Evolutionary conservation across 2,797 vertebrate species (phyloP).

Genomic region (Perodicticus potto): DNA sequence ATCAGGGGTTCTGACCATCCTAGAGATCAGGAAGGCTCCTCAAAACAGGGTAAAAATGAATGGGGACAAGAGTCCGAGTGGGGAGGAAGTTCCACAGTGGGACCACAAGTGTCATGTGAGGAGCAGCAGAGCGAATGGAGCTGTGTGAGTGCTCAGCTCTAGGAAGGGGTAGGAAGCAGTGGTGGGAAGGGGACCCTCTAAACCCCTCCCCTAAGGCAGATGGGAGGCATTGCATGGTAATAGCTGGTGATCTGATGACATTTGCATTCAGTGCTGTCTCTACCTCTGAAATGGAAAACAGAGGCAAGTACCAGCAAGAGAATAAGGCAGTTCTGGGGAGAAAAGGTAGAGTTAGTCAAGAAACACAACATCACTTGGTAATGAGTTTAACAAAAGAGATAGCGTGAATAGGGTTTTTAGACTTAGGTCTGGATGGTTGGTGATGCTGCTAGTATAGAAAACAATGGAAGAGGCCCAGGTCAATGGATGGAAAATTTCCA

Average conservation of each 20-base stretch:
- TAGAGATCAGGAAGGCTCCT: neutral
- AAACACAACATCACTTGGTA: neutral
- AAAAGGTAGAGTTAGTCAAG: neutral
- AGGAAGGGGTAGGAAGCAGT: neutral
- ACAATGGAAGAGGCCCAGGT: neutral
- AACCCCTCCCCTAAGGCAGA: no score
- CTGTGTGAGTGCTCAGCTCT: neutral
- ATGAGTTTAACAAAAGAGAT: neutral
- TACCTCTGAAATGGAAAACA: neutral
- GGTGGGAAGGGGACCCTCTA: neutral
- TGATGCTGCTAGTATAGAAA: neutral
- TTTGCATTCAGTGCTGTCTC: neutral
- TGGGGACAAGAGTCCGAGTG: neutral
- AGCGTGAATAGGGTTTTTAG: neutral
- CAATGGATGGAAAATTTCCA: neutral
- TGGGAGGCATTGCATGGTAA: no score
- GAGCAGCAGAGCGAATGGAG: neutral
- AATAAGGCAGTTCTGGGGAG: neutral
- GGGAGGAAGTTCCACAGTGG: neutral
- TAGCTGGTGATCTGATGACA: neutral
- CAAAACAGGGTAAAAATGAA: neutral
- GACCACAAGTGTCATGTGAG: neutral
- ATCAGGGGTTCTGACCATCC: neutral
- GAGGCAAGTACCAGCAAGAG: neutral
- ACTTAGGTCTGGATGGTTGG: neutral